A percentile compares a stretch with the other conserved stretches of the same genome.
These are phyloP conservation scores for Epinephelus lanceolatus DNA, from an alignment of 2,113 vertebrate genomes.

Conservation along the genomic window DNA sequence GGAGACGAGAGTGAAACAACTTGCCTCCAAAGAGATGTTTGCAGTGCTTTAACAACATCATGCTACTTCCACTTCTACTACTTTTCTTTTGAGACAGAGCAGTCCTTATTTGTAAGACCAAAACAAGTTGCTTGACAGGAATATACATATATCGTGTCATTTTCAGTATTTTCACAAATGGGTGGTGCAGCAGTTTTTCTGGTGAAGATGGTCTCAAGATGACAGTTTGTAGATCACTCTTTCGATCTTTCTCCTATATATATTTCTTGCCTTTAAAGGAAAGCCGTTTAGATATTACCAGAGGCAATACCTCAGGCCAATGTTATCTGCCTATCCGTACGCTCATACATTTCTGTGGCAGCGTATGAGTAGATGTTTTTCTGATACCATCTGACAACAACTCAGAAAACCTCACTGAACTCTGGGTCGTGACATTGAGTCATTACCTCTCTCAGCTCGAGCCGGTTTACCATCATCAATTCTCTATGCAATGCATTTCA, in stretches of 20 bases:
- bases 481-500: background rate
- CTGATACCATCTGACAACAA: constrained; percentile 32
- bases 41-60: too few relatives aligned
- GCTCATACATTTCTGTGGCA: constrained; percentile 5
- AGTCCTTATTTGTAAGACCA: too few relatives aligned
- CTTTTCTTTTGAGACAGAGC: too few relatives aligned
- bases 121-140: too few relatives aligned
- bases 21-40: background rate
- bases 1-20: background rate
- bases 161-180: background rate
- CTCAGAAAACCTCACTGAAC: constrained; percentile 13
- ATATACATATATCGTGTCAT: background rate
- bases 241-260: background rate
- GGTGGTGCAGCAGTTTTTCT: background rate
- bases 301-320: background rate
- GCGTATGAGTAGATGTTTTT: constrained; percentile 7
- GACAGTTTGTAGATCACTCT: background rate
- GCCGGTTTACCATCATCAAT: background rate
- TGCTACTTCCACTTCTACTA: too few relatives aligned
- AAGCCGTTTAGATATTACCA: constrained; percentile 12
- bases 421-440: background rate
- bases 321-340: constrained; percentile 1
- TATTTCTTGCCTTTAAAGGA: constrained; percentile 2
- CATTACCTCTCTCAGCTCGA: constrained; percentile 5
- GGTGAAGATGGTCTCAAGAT: background rate